These are phyloP conservation scores for Harmothoe impar DNA, from an alignment of 2,888 invertebrate species.

Conservation along the genomic window DNA sequence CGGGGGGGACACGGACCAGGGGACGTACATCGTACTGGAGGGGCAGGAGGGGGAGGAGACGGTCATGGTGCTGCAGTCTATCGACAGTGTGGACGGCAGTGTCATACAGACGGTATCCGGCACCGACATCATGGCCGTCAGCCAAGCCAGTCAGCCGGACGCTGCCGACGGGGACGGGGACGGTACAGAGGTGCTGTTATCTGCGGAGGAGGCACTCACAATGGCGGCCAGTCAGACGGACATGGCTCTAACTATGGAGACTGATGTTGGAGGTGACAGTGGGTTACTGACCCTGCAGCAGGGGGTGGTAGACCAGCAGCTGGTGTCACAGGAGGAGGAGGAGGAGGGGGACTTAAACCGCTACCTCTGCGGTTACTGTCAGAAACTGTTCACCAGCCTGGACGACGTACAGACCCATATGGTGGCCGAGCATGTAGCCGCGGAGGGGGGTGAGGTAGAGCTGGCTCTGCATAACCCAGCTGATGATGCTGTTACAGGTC, in stretches of 20 bases:
- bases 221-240: not conserved
- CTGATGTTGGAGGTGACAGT: not conserved
- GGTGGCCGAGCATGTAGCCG: constrained; percentile 56
- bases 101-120: not conserved
- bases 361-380: constrained; percentile 65
- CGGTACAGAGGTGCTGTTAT: not conserved
- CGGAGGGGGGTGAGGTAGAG: constrained; percentile 40
- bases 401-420: constrained; percentile 62
- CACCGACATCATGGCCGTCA: not conserved
- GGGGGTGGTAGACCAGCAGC: not conserved
- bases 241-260: not conserved
- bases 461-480: constrained; percentile 33
- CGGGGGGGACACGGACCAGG: not conserved
- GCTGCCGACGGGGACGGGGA: not conserved
- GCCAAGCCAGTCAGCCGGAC: not conserved
- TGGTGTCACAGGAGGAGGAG: not conserved
- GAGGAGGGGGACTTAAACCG: constrained; percentile 42
- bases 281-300: not conserved
- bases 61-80: constrained; percentile 49
- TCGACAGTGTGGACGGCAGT: not conserved
- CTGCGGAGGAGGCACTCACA: not conserved
- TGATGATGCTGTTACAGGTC: too few species aligned
- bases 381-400: constrained; percentile 60
- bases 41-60: constrained; percentile 45
- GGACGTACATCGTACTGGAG: constrained; percentile 37